phyloP scores from a whole-genome alignment of 2,113 vertebrate genomes.

The Tyrannus savana region DNA sequence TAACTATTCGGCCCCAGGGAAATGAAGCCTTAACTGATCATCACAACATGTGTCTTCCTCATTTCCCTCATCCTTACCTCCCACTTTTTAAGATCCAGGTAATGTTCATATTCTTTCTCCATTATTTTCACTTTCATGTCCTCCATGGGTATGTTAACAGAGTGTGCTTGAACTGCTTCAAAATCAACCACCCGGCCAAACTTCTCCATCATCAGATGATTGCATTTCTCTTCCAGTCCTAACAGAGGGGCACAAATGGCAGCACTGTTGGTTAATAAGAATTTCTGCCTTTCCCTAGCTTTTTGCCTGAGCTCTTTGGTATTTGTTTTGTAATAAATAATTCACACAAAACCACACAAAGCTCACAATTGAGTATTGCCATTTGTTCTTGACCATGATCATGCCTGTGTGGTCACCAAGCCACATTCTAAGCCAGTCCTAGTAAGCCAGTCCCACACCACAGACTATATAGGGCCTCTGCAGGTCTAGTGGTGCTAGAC shows the following conservation, averaged over 20 bases:
- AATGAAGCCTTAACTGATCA: background rate
- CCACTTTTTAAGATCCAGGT: conserved; percentile 79
- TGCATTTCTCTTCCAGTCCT: conserved; percentile 83
- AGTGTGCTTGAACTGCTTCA: conserved; percentile 83
- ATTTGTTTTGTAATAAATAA: background rate
- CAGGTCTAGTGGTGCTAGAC: background rate
- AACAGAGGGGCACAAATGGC: background rate
- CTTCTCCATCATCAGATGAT: conserved; percentile 85
- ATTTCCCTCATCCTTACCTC: conserved; percentile 75
- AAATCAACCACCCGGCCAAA: conserved; percentile 88
- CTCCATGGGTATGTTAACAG: conserved; percentile 81
- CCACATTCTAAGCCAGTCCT: background rate
- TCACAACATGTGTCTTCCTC: background rate
- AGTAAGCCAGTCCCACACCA: background rate
- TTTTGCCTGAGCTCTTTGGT: background rate
- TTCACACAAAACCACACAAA: background rate
- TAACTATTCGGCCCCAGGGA: background rate
- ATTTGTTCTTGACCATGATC: background rate
- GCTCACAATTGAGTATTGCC: background rate
- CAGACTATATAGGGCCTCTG: background rate
- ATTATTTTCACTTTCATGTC: conserved; percentile 83
- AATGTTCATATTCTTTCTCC: conserved; percentile 69
- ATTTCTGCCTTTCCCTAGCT: background rate
- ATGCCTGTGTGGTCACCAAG: background rate
- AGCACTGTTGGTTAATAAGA: background rate